Evolutionary conservation across 2,888 invertebrate species (phyloP).

Genomic region (Agrochola circellaris): DNA sequence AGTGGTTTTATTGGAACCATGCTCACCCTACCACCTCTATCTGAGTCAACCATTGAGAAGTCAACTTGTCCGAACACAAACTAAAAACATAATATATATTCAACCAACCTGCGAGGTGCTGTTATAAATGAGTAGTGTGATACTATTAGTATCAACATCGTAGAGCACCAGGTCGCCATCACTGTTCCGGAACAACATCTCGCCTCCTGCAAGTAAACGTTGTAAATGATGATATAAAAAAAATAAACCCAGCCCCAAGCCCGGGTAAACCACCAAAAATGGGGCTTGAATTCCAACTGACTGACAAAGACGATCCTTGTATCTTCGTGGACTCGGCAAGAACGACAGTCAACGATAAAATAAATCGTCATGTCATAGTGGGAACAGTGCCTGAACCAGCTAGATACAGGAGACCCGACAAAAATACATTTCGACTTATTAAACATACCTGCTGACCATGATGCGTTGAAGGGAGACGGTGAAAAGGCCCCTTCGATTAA

Average conservation of each 20-base stretch:
- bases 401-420: not conserved
- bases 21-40: not conserved
- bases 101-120: conserved; percentile 81
- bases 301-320: not conserved
- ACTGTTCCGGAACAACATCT: conserved; percentile 91
- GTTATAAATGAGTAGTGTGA: conserved; percentile 84
- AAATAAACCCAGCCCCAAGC: not conserved
- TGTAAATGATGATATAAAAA: not conserved
- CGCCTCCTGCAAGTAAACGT: conserved; percentile 89
- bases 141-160: conserved; percentile 84
- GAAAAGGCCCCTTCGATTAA: conserved; percentile 92
- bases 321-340: not conserved
- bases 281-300: not conserved
- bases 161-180: conserved; percentile 90
- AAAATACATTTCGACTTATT: not conserved
- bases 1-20: not conserved
- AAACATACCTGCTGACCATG: conserved; percentile 93
- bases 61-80: not conserved
- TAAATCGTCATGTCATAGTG: not conserved
- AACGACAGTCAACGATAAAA: not conserved
- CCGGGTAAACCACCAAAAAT: not conserved
- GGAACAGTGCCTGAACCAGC: not conserved
- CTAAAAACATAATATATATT: not conserved
- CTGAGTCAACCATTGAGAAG: not conserved
- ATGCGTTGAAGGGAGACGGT: conserved; percentile 94